Evolutionary conservation across 2,888 invertebrate genomes (phyloP).

Genomic region (Oscheius sp.): DNA sequence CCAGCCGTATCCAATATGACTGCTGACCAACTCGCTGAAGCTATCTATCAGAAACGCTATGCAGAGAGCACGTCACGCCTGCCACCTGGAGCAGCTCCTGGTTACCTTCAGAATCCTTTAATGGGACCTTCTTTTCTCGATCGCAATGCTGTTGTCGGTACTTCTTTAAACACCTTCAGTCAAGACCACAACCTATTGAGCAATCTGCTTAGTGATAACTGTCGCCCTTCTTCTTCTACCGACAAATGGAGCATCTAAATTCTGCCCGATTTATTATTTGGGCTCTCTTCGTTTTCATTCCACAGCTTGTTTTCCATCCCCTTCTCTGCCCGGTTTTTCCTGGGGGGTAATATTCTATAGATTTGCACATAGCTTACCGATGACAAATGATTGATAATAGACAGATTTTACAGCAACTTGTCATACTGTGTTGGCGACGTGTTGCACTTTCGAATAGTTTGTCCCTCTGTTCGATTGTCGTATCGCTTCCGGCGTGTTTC

Average conservation of each 20-base stretch:
- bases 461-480: background rate
- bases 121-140: conserved; percentile 28
- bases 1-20: background rate
- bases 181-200: background rate
- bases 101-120: conserved; percentile 32
- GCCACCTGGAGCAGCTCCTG: conserved; percentile 39
- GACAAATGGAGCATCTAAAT: conserved; percentile 25
- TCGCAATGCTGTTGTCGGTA: conserved; percentile 15
- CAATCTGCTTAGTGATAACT: conserved; percentile 18
- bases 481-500: background rate
- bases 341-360: conserved; percentile 8
- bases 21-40: conserved; percentile 17
- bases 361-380: conserved; percentile 29
- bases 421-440: conserved; percentile 26
- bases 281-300: background rate
- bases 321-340: conserved; percentile 18
- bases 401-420: conserved; percentile 17
- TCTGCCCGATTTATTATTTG: background rate
- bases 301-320: conserved; percentile 7
- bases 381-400: conserved; percentile 14
- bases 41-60: conserved; percentile 17
- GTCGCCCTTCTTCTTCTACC: conserved; percentile 10
- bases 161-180: background rate
- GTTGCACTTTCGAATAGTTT: background rate
- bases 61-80: conserved; percentile 14